Conservation (phyloP, 2,888 invertebrate species). For the Acronicta psi region DNA sequence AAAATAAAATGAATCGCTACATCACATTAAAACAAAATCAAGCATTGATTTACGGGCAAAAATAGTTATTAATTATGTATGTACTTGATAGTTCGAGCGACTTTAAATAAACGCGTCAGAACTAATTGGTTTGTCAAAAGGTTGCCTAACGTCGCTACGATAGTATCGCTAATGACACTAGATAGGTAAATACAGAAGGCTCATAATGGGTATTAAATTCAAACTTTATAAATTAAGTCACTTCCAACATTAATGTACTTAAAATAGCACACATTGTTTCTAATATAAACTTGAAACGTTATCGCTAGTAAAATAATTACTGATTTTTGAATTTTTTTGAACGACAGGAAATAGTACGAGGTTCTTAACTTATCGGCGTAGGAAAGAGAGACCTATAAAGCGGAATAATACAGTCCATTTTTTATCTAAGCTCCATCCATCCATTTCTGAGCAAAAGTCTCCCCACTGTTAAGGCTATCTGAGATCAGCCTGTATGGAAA, state of each 20-base stretch:
- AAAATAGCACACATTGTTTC: too few relatives aligned
- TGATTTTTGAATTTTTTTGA: too few relatives aligned
- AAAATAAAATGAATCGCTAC: neutral
- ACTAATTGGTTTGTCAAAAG: conserved; percentile 49
- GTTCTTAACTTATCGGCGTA: too few relatives aligned
- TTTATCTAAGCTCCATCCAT: too few relatives aligned
- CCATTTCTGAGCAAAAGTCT: too few relatives aligned
- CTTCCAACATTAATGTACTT: neutral
- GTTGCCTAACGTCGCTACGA: conserved; percentile 28
- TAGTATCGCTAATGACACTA: conserved; percentile 15
- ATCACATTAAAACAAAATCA: neutral
- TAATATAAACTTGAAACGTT: neutral
- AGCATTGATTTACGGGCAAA: conserved; percentile 24
- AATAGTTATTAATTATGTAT: conserved; percentile 13
- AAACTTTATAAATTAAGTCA: neutral
- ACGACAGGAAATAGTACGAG: too few relatives aligned
- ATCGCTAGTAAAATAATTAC: too few relatives aligned
- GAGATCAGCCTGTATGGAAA: too few relatives aligned
- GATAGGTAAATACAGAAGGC: conserved; percentile 16
- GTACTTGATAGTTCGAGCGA: conserved; percentile 13
- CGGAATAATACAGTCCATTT: too few relatives aligned
- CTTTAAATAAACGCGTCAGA: conserved; percentile 28
- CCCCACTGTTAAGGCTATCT: too few relatives aligned
- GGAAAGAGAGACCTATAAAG: too few relatives aligned
- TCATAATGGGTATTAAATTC: neutral